Evolutionary conservation across 2,113 vertebrate genomes (phyloP).

Genomic region (Xenus cinereus): DNA sequence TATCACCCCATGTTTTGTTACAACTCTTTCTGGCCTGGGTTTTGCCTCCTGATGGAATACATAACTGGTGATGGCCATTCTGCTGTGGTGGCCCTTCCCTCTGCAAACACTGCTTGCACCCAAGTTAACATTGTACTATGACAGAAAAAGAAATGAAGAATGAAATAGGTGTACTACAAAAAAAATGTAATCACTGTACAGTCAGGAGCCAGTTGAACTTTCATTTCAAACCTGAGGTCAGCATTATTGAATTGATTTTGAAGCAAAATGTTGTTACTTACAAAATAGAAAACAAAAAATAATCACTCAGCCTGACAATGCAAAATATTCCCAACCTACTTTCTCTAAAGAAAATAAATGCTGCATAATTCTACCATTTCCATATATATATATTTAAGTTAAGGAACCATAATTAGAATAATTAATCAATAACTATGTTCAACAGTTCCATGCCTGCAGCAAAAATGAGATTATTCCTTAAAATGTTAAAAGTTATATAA

Average conservation of each 20-base stretch:
- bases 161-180: not conserved
- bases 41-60: not conserved
- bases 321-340: not conserved
- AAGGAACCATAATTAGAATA: not conserved
- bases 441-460: not conserved
- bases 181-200: not conserved
- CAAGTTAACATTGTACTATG: not conserved
- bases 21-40: not conserved
- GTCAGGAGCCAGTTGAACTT: not conserved
- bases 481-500: slow-evolving; percentile 23
- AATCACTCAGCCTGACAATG: not conserved
- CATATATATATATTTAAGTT: not conserved
- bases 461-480: slow-evolving; percentile 16
- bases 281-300: not conserved
- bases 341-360: not conserved
- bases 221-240: not conserved
- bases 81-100: not conserved
- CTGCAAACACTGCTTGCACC: not conserved
- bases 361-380: not conserved
- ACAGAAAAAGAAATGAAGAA: not conserved
- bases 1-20: not conserved
- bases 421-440: slow-evolving; percentile 3
- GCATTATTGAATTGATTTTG: not conserved
- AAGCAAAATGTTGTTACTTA: not conserved
- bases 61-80: not conserved